Base-by-base conservation (phyloP, 2,797 vertebrate species). In the Onychomys leucogaster region DNA sequence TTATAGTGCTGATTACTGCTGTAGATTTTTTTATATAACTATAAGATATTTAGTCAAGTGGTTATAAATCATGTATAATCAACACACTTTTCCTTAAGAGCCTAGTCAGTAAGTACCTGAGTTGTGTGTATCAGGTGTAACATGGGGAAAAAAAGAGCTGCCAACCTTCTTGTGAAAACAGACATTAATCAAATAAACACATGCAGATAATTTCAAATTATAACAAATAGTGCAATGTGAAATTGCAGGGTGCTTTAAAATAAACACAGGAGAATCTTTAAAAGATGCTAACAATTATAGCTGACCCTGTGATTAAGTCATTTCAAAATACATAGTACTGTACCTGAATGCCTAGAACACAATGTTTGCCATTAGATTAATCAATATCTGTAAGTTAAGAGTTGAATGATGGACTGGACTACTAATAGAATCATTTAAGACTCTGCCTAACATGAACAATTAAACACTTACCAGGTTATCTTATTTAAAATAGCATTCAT, bases 391-490 rank as follows among this genome's bases (percentile, higher is more conserved):
- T 78, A 97, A 83, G 85, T 97, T 95, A 87, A 46, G 97, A 77
- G 82, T 97, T 98, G 98, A 98, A 97, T 98, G 97, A 98, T 84
- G 92, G 92, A 97, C 97, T 94, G 95, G 90, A 95, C 49, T 97
- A 95, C 89, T 92, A 63, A 46, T 32, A 98, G 89, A 94, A 93
- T 98, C 96, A 91, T 78, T 23, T 97, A 92, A 4, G 82, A 97
- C 96, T 98, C 98, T 96, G 89, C 88, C 95, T 98, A 94, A 89
- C 61, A 46, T 34, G 57, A 98, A 96, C 37, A 55, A 95, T 95
- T 75, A 98, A 98, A 99, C 99, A 99, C 99, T 99, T 99, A 99
- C 99, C 98, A 97, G 92, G 99, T 98, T 97, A 99, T 98, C 98
- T 98, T 99, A 99, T 98, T 97, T 98, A 97, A 98, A 98, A 98